A percentile compares a stretch with the other conserved stretches of the same genome.
phyloP scores from a whole-genome alignment of 2,797 vertebrate genomes.

The Labroides dimidiatus region DNA sequence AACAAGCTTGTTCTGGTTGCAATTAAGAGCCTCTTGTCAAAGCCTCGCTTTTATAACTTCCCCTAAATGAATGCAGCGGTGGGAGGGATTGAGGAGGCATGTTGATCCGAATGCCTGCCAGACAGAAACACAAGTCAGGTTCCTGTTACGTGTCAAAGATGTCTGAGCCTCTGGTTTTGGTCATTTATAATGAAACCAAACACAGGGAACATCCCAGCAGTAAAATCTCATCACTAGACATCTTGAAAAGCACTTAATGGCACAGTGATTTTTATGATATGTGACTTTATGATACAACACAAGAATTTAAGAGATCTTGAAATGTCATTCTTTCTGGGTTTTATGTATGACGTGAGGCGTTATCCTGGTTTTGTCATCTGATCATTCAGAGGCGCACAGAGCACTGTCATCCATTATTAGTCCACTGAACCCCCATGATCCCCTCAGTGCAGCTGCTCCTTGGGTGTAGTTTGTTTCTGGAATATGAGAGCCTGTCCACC shows the following conservation, averaged over 20 bases:
- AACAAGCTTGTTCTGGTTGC: conserved; percentile 70
- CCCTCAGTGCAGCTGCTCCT: conserved; percentile 41
- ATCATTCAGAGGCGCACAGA: conserved; percentile 18
- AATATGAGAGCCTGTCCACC: conserved; percentile 8
- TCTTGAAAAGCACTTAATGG: not conserved
- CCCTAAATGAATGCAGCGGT: conserved; percentile 46
- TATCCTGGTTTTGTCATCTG: not conserved
- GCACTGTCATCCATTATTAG: conserved; percentile 31
- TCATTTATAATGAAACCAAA: conserved; percentile 18
- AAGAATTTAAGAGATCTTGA: not conserved
- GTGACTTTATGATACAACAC: not conserved
- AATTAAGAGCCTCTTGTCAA: conserved; percentile 65
- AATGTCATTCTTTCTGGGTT: conserved; percentile 3
- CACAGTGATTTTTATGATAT: not conserved
- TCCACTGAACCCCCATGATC: conserved; percentile 19
- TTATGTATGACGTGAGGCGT: not conserved
- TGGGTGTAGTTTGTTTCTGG: conserved; percentile 37
- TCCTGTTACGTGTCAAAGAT: conserved; percentile 10
- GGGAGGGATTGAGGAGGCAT: conserved; percentile 16
- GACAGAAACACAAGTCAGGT: conserved; percentile 25
- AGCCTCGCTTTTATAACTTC: conserved; percentile 66
- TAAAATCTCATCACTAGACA: not conserved
- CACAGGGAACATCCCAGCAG: not conserved
- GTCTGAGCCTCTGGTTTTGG: conserved; percentile 23
- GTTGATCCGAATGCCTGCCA: conserved; percentile 6